phyloP scores from a whole-genome alignment of 2,113 vertebrate species.

The Ophthalmolycus amberensis region DNA sequence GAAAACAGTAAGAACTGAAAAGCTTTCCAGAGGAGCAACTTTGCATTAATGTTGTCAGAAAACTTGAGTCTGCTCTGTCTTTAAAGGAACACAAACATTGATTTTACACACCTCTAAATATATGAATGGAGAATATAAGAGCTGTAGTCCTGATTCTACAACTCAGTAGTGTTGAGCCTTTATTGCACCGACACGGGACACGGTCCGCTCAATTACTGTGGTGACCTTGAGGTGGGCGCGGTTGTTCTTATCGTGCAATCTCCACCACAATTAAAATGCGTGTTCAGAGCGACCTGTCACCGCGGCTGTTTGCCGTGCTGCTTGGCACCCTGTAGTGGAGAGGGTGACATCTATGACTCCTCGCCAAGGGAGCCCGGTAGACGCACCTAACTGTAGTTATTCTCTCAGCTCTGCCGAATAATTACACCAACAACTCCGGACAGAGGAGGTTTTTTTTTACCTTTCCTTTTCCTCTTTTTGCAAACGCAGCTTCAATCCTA shows the following conservation, averaged over 20 bases:
- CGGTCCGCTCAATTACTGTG: constrained; percentile 44
- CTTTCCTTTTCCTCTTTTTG: background rate
- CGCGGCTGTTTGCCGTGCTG: constrained; percentile 63
- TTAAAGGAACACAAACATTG: background rate
- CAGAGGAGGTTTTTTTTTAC: constrained; percentile 14
- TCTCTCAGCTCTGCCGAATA: constrained; percentile 49
- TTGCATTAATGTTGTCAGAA: background rate
- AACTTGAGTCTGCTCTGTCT: background rate
- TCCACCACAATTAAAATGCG: constrained; percentile 76
- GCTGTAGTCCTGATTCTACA: background rate
- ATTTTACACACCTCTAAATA: constrained; percentile 4
- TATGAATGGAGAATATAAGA: background rate
- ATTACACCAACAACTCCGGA: constrained; percentile 42
- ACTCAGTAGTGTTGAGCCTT: constrained; percentile 5
- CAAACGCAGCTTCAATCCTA: constrained; percentile 1
- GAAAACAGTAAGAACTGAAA: background rate
- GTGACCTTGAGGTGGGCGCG: constrained; percentile 75
- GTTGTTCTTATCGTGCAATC: constrained; percentile 66
- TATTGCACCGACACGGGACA: constrained; percentile 20
- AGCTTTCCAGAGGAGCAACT: background rate
- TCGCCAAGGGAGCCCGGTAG: constrained; percentile 61
- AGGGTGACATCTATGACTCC: constrained; percentile 75
- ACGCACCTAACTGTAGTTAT: constrained; percentile 56
- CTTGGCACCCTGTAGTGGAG: constrained; percentile 71
- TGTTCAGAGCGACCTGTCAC: constrained; percentile 71